A percentile compares a stretch with the other conserved stretches of the same genome.
phyloP scores from a whole-genome alignment of 2,797 vertebrate genomes.

The Hephaestus fuliginosus region DNA sequence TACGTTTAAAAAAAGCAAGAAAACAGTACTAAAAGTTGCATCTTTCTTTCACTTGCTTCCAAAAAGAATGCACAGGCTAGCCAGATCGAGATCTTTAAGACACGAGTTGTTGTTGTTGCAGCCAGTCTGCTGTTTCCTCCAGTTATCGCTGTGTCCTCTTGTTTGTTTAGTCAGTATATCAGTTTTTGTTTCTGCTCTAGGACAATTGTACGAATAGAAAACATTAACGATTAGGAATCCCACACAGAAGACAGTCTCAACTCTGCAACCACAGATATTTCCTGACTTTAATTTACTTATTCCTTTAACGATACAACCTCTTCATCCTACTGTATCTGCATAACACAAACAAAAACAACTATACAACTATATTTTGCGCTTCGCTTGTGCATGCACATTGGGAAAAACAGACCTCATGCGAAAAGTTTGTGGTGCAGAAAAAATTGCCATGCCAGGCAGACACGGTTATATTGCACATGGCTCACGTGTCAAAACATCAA shows the following conservation, averaged over 20 bases:
- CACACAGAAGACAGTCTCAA: background rate
- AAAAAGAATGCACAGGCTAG: too few species aligned
- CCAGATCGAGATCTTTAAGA: too few species aligned
- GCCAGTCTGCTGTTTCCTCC: background rate
- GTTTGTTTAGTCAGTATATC: background rate
- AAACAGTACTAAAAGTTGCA: too few species aligned
- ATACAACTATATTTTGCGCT: conserved; percentile 22
- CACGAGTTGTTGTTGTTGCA: background rate
- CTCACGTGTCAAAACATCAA: conserved; percentile 51
- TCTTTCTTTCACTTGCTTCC: too few species aligned
- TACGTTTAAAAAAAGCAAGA: too few species aligned
- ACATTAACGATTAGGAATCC: background rate
- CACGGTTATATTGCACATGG: conserved; percentile 20
- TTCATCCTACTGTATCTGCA: conserved; percentile 1
- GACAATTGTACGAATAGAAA: background rate
- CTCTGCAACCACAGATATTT: conserved; percentile 8
- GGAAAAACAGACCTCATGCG: conserved; percentile 26
- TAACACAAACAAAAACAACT: background rate
- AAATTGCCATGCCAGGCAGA: conserved; percentile 66
- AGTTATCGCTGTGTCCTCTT: background rate
- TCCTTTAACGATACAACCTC: background rate
- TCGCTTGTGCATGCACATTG: conserved; percentile 34
- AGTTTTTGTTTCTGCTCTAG: background rate
- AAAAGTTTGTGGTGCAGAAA: conserved; percentile 64
- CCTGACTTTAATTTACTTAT: background rate